Evolutionary conservation across 2,888 invertebrate genomes (phyloP).

Genomic region (Adela reaumurella): DNA sequence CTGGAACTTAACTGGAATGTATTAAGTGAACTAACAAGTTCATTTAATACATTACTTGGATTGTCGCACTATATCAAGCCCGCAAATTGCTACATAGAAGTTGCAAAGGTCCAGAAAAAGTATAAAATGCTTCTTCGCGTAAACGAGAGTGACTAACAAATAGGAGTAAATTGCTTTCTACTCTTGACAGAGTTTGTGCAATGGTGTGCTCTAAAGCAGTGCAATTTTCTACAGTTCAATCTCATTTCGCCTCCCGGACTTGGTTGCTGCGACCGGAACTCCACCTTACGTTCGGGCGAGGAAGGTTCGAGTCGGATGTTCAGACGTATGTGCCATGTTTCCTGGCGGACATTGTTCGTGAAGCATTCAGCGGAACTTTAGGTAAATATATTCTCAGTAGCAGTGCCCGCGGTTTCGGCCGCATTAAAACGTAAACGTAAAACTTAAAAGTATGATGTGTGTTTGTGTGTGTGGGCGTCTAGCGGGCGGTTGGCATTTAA

Average conservation of each 20-base stretch:
- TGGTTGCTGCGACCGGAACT: slow-evolving; percentile 2
- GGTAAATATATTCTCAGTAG: not conserved
- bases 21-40: too few species aligned
- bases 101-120: not conserved
- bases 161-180: not conserved
- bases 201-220: not conserved
- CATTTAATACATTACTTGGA: too few species aligned
- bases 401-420: too few species aligned
- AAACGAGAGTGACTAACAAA: not conserved
- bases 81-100: too few species aligned
- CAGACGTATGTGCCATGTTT: not conserved
- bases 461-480: too few species aligned
- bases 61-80: too few species aligned
- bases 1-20: too few species aligned
- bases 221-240: not conserved
- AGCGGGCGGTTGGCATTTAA: too few species aligned
- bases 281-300: slow-evolving; percentile 2
- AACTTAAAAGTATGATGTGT: too few species aligned
- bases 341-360: not conserved
- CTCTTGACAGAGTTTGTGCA: not conserved
- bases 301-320: not conserved
- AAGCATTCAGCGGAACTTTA: not conserved
- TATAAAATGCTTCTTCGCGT: not conserved
- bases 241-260: not conserved
- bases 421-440: too few species aligned